Evolutionary conservation across 2,888 invertebrate genomes (phyloP).

Genomic region (Rhagonycha fulva): DNA sequence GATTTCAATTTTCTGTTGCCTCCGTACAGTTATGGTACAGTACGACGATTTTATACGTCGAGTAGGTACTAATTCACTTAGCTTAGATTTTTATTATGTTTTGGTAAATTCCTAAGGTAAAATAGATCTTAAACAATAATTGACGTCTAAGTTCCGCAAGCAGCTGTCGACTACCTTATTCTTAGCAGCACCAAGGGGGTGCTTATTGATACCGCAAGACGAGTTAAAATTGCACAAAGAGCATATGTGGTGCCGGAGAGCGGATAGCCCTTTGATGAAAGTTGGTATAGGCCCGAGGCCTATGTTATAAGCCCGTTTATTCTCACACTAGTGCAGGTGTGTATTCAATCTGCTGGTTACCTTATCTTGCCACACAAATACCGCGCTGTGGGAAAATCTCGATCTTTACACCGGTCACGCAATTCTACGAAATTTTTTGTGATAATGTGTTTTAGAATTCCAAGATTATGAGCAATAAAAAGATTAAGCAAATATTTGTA

Average conservation of each 20-base stretch:
- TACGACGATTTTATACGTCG: too few species aligned
- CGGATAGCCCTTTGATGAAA: slow-evolving; percentile 32
- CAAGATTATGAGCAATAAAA: slow-evolving; percentile 1
- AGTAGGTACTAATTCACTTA: not conserved
- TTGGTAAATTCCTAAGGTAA: not conserved
- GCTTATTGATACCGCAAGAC: slow-evolving; percentile 41
- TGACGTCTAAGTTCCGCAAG: slow-evolving; percentile 21
- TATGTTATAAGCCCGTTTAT: slow-evolving; percentile 31
- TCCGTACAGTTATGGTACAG: not conserved
- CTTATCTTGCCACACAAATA: slow-evolving; percentile 49
- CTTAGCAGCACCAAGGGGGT: slow-evolving; percentile 35
- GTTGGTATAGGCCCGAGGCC: slow-evolving; percentile 27
- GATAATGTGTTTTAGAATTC: not conserved
- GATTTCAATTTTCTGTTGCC: not conserved
- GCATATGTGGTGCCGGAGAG: slow-evolving; percentile 23
- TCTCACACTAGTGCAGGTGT: slow-evolving; percentile 51
- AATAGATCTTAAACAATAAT: slow-evolving; percentile 2
- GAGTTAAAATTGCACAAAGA: slow-evolving; percentile 41
- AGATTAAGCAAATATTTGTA: not conserved
- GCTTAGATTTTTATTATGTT: not conserved
- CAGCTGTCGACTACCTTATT: slow-evolving; percentile 33
- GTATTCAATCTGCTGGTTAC: slow-evolving; percentile 48
- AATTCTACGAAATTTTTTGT: slow-evolving; percentile 20
- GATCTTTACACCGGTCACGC: slow-evolving; percentile 33
- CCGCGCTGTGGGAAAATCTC: slow-evolving; percentile 50